A percentile compares a stretch with the other conserved stretches of the same genome.
phyloP scores from a whole-genome alignment of 92 coral and sea anemone genomes.

The Ricordea florida region DNA sequence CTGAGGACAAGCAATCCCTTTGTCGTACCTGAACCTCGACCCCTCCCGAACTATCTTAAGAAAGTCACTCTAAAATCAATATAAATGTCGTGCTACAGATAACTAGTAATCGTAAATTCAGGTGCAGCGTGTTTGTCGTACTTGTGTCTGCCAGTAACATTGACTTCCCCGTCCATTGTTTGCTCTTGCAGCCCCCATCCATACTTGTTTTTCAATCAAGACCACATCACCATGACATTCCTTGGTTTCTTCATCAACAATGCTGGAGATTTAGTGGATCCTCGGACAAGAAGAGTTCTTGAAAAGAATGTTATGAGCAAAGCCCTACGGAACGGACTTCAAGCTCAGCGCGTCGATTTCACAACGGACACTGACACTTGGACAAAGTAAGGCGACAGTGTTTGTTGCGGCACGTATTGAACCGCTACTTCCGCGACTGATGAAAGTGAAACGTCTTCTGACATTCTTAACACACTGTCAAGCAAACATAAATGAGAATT shows the following conservation, averaged over 20 bases:
- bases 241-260: conserved; percentile 72
- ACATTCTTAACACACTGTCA: no score
- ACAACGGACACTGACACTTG: conserved; percentile 49
- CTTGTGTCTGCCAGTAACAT: no score
- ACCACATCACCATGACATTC: conserved; percentile 77
- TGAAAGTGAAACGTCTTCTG: no score
- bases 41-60: no score
- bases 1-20: no score
- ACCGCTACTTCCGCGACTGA: no score
- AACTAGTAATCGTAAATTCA: no score
- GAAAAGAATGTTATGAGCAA: conserved; percentile 48
- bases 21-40: no score
- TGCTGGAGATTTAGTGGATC: conserved; percentile 69
- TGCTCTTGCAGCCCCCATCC: conserved; percentile 75
- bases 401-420: not conserved
- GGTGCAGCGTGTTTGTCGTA: no score
- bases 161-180: not conserved
- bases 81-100: no score
- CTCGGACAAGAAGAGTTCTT: conserved; percentile 23
- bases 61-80: no score
- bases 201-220: conserved; percentile 84
- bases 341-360: conserved; percentile 66
- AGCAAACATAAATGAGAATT: no score
- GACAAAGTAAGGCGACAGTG: conserved; percentile 44
- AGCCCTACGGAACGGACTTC: conserved; percentile 56